Base-by-base conservation (phyloP, 2,113 vertebrate species). In the Malurus alboscapulatus region DNA sequence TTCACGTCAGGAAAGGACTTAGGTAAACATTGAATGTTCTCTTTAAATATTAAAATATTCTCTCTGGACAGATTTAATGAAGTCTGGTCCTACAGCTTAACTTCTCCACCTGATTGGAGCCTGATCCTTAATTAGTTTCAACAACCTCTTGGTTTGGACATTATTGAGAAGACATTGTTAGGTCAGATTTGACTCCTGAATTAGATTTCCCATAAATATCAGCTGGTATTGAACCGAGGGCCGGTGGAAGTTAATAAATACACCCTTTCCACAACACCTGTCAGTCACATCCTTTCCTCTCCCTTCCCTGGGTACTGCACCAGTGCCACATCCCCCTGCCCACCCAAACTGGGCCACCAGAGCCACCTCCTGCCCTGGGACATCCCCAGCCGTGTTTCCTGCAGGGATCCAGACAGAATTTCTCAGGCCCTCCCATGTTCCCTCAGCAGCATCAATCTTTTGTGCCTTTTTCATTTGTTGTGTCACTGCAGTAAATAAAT, bases 41-140 rank as follows among this genome's bases (percentile, higher is more conserved):
- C 88, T 96, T 96, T 95, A 96, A 97, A 97, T 96, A 97, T 97
- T 97, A 95, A 97, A 95, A 87, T 86, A 90, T 86, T 95, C 92
- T 96, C 92, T 85, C 74, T 66, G 88, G 95, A 93, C 27, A 4
- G 84, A 73, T 90, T 96, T 96, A 96, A 97, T 96, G 95, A 96
- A 96, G 91, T 86, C 81, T 81, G 65, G 80, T 89, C 91, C 80
- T 75, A 79, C 51, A 80, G 87, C 89, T 96, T 95, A 92, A 91
- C 91, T 83, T 61, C 77, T 81, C n/a, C 73, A 76, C 90, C 92
- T 90, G 78, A 84, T 91, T 95, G 92, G 84, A 93, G 74, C 80
- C 92, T 57, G 83, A 86, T 88, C 90, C 78, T 92, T 96, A 96
- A 95, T 97, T 97, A 95, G 79, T 96, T 96, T 94, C 59, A 67